Evolutionary conservation across 2,113 vertebrate genomes (phyloP), one percentile per base, ranked within the genome.

Genomic region (Columba livia): DNA sequence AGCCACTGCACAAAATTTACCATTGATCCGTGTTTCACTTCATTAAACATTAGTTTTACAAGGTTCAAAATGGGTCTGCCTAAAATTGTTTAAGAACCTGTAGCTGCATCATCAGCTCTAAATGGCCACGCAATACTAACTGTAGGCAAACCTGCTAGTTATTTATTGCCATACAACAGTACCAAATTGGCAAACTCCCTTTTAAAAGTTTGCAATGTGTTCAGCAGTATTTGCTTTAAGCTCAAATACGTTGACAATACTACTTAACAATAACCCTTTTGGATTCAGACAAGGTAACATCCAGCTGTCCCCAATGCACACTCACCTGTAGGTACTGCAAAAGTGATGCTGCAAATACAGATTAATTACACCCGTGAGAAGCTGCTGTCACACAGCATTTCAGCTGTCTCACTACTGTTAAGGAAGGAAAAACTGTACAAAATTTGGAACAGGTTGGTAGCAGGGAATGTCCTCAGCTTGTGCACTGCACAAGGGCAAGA

Each of bases 11-110:
- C 80, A 92, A 77, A 88, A 89, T 80, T 87, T 69, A 64, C 66
- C 62, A 90, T 82, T 84, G 93, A 93, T 85, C 77, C 7, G 4
- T 11, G 85, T 66, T 96, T 86, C 83, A n/a, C 93, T 94, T 84
- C 88, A 90, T 92, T 92, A 94, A 93, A 75, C 71, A 40, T 91
- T 88, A 92, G 44, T 95, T 94, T 95, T 89, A 93, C 92, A 89
- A 89, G 85, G 69, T 79, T 86, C 36, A 57, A 40, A 92, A 85
- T 0, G 1, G 36, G 20, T 12, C 57, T 11, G 9, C 67, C 78
- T 79, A 56, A 69, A 93, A 85, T 24, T 84, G 85, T 67, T 95
- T 84, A 93, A 94, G 71, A 94, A 34, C 57, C 73, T 75, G 57
- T 54, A 47, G 32, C 58, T 88, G 74, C 74, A 77, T 36, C 61